Percentiles rank a stretch among this genome's conserved stretches.
These are phyloP conservation scores for Gadopsis marmoratus DNA, from an alignment of 2,797 vertebrate genomes.

Conservation along the genomic window DNA sequence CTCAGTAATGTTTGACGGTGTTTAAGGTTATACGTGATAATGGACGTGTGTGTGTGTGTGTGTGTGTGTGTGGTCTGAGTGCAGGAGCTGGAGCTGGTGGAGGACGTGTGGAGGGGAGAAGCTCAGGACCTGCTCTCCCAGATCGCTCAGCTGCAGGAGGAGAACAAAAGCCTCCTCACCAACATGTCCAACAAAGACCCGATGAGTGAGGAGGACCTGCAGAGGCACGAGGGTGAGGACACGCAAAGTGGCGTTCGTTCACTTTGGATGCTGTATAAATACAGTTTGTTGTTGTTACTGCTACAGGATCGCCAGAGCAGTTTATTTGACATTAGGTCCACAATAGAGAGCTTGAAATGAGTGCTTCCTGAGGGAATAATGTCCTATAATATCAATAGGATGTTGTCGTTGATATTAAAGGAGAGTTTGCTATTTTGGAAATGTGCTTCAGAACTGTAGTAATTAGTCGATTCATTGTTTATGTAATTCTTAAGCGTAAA, in stretches of 20 bases:
- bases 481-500: no score
- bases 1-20: neutral
- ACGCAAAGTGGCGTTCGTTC: neutral
- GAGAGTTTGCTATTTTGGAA: no score
- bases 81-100: conserved; percentile 97
- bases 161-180: conserved; percentile 94
- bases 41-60: neutral
- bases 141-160: conserved; percentile 97
- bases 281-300: no score
- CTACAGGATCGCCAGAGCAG: no score
- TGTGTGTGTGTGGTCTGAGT: neutral
- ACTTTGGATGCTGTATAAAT: no score
- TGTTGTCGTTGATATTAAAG: neutral
- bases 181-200: conserved; percentile 92
- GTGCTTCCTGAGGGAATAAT: neutral
- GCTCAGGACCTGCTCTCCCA: conserved; percentile 96
- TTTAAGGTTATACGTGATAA: no score
- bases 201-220: conserved; percentile 94
- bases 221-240: conserved; percentile 92
- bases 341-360: neutral
- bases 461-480: no score
- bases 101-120: conserved; percentile 98
- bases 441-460: no score
- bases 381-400: neutral
- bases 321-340: neutral